Evolutionary conservation across 2,888 invertebrate genomes (phyloP).

Genomic region (Athalia rosae): DNA sequence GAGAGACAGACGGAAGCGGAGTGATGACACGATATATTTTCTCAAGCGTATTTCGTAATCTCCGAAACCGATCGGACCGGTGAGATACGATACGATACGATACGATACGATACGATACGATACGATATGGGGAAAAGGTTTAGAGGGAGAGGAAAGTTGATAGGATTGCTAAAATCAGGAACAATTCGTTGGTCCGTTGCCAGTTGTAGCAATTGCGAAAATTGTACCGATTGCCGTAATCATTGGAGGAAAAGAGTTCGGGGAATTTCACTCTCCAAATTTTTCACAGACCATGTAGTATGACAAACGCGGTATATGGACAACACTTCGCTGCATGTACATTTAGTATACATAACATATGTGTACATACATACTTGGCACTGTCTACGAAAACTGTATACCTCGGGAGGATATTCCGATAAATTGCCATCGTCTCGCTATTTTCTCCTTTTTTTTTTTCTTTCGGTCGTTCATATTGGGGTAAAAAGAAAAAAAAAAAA

Average conservation of each 20-base stretch:
- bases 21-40: neutral
- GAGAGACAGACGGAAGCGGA: too few relatives aligned
- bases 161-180: constrained; percentile 41
- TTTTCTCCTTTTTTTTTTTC: too few relatives aligned
- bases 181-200: constrained; percentile 42
- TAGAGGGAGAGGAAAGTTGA: neutral
- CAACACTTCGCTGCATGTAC: too few relatives aligned
- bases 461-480: too few relatives aligned
- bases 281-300: constrained; percentile 14
- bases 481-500: too few relatives aligned
- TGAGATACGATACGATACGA: neutral
- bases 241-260: constrained; percentile 32
- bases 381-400: too few relatives aligned
- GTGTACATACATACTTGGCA: too few relatives aligned
- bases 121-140: neutral
- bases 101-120: too few relatives aligned
- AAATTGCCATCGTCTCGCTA: too few relatives aligned
- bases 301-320: neutral
- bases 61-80: constrained; percentile 20
- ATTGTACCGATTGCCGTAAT: constrained; percentile 38
- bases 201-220: constrained; percentile 34
- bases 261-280: constrained; percentile 35
- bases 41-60: constrained; percentile 13
- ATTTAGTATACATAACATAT: too few relatives aligned
- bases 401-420: too few relatives aligned